Base-by-base conservation (phyloP, 2,113 vertebrate species). In the Tachysurus vachellii region DNA sequence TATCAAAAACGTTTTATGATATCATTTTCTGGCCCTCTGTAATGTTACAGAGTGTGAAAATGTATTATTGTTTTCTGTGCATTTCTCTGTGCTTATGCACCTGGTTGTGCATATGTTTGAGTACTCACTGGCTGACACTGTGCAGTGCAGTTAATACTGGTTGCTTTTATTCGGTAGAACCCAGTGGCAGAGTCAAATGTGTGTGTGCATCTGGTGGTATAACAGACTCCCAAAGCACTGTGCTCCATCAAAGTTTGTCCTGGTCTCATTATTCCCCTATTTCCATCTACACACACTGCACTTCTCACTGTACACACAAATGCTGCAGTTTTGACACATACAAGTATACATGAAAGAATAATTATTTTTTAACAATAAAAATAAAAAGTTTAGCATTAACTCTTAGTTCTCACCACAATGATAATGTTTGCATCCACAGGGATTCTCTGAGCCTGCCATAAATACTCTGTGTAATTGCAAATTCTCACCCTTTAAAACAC, bases 161-260 rank as follows among this genome's bases (percentile, higher is more conserved):
- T 94, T 2, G 91, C 92, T 75, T 96, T 96, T 85, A 98, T 95
- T 90, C 86, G 90, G 91, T 97, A 95, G 94, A 97, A 98, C 86
- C 95, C 96, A 4, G 95, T 97, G 53, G 92, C 89, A 6, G 95
- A 94, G 92, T 99, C 96, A 0, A 96, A 89, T 86, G 91, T 79
- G 8, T 94, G 83, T 26, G 97, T 97, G 91, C 98, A 99, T 28
- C 95, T 94, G 28, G 95, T 94, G 85, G 96, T 94, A 86, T 89
- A 94, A 90, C 98, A 99, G 91, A 96, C 82, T 2, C 97, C 97
- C 0, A 95, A 95, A 0, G 94, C 92, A 0, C 93, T 94, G 79
- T 95, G 97, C 81, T 99, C 97, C 79, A 99, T 92, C 4, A 99
- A 95, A 0, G 93, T 96, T 94, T 99, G 98, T 85, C 98, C 97